Evolutionary conservation across 1,140 invertebrate species (phyloP).

Genomic region (Nasonia vitripennis): DNA sequence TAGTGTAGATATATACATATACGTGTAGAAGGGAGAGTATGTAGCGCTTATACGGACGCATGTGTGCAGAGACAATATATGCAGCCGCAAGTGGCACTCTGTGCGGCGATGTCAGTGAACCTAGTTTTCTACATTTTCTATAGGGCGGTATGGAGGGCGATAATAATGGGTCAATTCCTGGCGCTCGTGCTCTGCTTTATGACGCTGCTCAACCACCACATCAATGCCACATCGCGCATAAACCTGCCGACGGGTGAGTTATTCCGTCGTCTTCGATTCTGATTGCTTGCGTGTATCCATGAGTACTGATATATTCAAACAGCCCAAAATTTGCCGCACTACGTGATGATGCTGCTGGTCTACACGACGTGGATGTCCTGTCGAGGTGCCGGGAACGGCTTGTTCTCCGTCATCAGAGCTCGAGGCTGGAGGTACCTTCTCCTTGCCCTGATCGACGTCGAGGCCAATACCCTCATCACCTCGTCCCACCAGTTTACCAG

Average conservation of each 20-base stretch:
- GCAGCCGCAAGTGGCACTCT: not conserved
- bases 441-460: slow-evolving; percentile 86
- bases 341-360: slow-evolving; percentile 84
- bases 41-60: not conserved
- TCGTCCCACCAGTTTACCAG: slow-evolving; percentile 84
- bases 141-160: slow-evolving; percentile 85
- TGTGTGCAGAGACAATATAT: not conserved
- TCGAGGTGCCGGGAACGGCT: slow-evolving; percentile 78
- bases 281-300: not conserved
- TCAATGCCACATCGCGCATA: slow-evolving; percentile 82
- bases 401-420: slow-evolving; percentile 80
- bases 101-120: not conserved
- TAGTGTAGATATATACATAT: slow-evolving; percentile 48
- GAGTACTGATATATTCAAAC: slow-evolving; percentile 38
- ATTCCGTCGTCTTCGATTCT: not conserved
- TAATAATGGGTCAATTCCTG: slow-evolving; percentile 85
- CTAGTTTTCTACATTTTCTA: slow-evolving; percentile 51
- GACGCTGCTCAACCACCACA: slow-evolving; percentile 84
- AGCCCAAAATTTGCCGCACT: slow-evolving; percentile 89
- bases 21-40: not conserved
- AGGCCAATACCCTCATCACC: slow-evolving; percentile 85
- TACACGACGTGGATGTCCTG: slow-evolving; percentile 86
- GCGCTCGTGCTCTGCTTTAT: slow-evolving; percentile 85
- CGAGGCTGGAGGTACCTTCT: slow-evolving; percentile 85
- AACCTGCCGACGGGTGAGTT: slow-evolving; percentile 82